Evolutionary conservation across 2,888 invertebrate genomes (phyloP), one percentile per base, ranked within the genome.

Genomic region (Liopterus haemorrhoidalis): DNA sequence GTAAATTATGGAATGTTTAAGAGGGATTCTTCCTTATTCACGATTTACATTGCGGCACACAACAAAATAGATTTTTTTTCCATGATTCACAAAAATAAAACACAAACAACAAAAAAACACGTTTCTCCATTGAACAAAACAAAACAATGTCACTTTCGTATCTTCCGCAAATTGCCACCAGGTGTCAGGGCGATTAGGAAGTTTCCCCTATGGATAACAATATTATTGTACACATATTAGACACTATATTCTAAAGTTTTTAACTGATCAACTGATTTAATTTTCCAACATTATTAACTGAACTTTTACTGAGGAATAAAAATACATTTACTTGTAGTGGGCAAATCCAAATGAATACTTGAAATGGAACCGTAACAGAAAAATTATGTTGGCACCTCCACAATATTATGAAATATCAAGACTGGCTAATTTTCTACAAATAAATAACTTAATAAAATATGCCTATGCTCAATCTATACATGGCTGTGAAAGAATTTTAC

Each of bases 371-470:
- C 54, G 52, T n/a, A 62, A 63, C 5, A 62, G 65, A 16, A 61
- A 71, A 47, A 57, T 76, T 15, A 60, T 66, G 41, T 58, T 91
- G 9, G 79, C 81, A 33, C 82, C 84, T 2, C 90, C 91, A 1
- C 91, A 91, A 65, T 64, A 74, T 38, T 88, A 88, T 61, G 90
- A 91, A 68, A 63, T 88, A 2, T 71, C 72, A 8, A 73, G 81
- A 37, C 66, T 87, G 16, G 63, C 72, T 1, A 72, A 74, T 49
- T 74, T 81, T 52, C 57, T 63, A 4, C 70, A 74, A 33, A 63
- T 82, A 36, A 72, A 79, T 2, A 59, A 76, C 39, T 65, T 89
- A 16, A 57, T 74, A 5, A 56, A 70, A 25, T 82, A 82, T 64
- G 78, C 82, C 1, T 61, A 68, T 27, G 59, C 74, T 9, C 73